Evolutionary conservation across 2,888 invertebrate genomes (phyloP).

Genomic region (Eilema sororculum): DNA sequence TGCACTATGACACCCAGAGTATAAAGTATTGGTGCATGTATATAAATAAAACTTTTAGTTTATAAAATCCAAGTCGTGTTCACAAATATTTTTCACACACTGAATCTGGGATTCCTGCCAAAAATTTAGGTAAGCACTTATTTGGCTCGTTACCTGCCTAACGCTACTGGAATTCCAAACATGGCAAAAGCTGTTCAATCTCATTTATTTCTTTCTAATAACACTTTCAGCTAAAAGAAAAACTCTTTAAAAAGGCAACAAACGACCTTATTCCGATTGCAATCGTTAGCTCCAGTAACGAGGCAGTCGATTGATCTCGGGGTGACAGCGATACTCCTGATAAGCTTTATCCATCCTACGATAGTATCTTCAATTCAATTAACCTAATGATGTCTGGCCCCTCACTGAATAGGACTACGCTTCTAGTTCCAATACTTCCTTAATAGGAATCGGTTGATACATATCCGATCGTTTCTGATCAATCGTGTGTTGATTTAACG

Average conservation of each 20-base stretch:
- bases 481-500: conserved; percentile 46
- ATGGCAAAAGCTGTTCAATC: not conserved
- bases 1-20: not conserved
- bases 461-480: conserved; percentile 45
- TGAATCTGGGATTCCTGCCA: not conserved
- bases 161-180: not conserved
- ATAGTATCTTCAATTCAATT: conserved; percentile 79
- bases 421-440: conserved; percentile 54
- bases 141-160: not conserved
- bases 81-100: not conserved
- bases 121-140: not conserved
- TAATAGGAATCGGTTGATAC: conserved; percentile 54
- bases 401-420: conserved; percentile 53
- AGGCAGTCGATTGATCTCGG: conserved; percentile 74
- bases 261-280: conserved; percentile 53
- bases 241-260: conserved; percentile 40
- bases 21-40: too few species aligned
- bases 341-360: conserved; percentile 71
- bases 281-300: conserved; percentile 63
- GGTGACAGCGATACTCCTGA: conserved; percentile 73
- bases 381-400: conserved; percentile 74
- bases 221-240: conserved; percentile 42
- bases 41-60: too few species aligned
- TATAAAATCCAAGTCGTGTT: not conserved
- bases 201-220: conserved; percentile 33